Evolutionary conservation across 1,140 invertebrate genomes (phyloP), one percentile per base, ranked within the genome.

Genomic region (Apis laboriosa): DNA sequence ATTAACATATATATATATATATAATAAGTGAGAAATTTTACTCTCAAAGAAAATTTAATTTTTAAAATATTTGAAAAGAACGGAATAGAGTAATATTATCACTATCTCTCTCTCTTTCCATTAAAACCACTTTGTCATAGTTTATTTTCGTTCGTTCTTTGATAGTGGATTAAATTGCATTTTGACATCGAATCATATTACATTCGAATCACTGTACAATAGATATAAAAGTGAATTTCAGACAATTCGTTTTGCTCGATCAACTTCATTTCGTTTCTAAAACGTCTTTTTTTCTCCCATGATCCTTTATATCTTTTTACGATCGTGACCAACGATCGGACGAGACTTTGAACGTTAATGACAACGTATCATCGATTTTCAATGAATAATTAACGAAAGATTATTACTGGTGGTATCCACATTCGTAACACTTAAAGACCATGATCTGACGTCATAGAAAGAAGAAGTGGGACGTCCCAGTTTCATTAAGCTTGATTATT

Each of bases 321-420:
- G 28, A n/a, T 34, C 2, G 17, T 34, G 0, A 0, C 9, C 15
- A 19, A 55, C 13, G n/a, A n/a, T n/a, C n/a, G 24, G 17, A 21
- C 9, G 4, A 7, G 17, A 19, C 12, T 34, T 49, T 11, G 51
- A 51, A 1, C 15, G 12, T 43, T 34, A 28, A 72, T 13, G 8
- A n/a, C 24, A 70, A 43, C 34, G 24, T 9, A 11, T 5, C 2
- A 51, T 55, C 28, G 28, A 1, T 34, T 17, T 64, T 19, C 51
- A 19, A 66, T 80, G 63, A 64, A 66, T 74, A 74, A 64, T 56
- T 80, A 80, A 80, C 2, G 12, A 74, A n/a, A 13, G 28, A 56
- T 61, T 80, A 64, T 66, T 74, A 64, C 17, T 64, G 60, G n/a
- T n/a, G 28, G 24, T 17, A 43, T 28, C 28, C 49, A 9, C 58